A percentile compares a stretch with the other conserved stretches of the same genome.
Evolutionary conservation across 2,797 vertebrate genomes (phyloP).

Genomic region (Tympanoctomys barrerae): DNA sequence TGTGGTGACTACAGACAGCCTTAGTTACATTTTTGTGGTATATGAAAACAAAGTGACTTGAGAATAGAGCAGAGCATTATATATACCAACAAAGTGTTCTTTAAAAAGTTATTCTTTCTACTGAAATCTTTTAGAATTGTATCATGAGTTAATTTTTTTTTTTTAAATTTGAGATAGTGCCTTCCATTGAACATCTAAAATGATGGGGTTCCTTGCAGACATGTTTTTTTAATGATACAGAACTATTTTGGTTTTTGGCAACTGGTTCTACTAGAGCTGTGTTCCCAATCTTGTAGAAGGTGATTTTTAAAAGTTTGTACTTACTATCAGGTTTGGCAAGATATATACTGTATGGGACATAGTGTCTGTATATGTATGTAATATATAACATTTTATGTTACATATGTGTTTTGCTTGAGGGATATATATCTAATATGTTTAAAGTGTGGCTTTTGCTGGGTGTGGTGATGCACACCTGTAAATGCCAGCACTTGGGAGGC

Average conservation of each 20-base stretch:
- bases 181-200: neutral
- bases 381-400: neutral
- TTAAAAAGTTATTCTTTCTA: neutral
- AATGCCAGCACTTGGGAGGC: too few species aligned
- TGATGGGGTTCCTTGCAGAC: neutral
- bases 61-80: neutral
- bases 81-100: neutral
- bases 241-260: neutral
- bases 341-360: neutral
- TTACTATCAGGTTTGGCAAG: slow-evolving; percentile 47
- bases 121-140: slow-evolving; percentile 46
- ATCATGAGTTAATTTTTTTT: neutral
- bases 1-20: neutral
- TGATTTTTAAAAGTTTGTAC: slow-evolving; percentile 45
- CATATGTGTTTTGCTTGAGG: neutral
- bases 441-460: neutral
- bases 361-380: too few species aligned
- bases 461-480: too few species aligned
- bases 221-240: slow-evolving; percentile 5
- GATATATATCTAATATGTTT: neutral
- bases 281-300: neutral
- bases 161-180: neutral
- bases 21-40: slow-evolving; percentile 32
- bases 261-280: neutral
- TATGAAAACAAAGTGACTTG: slow-evolving; percentile 42